Base-by-base conservation (phyloP, 2,113 vertebrate species). In the Trichechus manatus region DNA sequence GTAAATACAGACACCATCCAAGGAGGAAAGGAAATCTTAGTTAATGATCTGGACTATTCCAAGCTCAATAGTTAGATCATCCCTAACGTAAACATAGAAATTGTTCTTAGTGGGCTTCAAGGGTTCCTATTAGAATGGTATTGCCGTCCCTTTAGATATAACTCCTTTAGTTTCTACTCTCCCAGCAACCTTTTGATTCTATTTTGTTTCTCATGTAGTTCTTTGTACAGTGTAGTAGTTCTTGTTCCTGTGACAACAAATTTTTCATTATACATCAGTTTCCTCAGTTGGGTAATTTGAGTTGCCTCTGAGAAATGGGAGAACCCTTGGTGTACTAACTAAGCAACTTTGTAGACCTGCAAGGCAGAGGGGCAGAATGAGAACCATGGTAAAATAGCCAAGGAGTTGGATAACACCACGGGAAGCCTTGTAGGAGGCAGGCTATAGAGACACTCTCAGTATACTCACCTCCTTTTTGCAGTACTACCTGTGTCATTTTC, bases 41-140 rank as follows among this genome's bases (percentile, higher is more conserved):
- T 36, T 25, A 44, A 70, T 29, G 29, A 5, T 61, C 59, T 39
- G 75, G 7, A 9, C 15, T 7, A 20, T n/a, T 50, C 29, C 44
- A 39, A 36, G 13, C 19, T 9, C 25, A 64, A 36, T n/a, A 59
- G 27, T 33, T 31, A 44, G 33, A 39, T 72, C 39, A 50, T 27
- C 25, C 27, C 8, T 36, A 22, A 31, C 14, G 33, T 6, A n/a
- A 47, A 44, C 23, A 23, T 4, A 66, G 9, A 23, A 36, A 15
- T 36, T 64, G 17, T 29, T 85, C 75, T 15, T 59, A 72, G 14
- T 29, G 15, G n/a, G 25, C 29, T 82, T 39, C 61, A 50, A 25
- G 19, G 3, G 33, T 2, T 59, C 50, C 22, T 20, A 0, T 33
- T 56, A 47, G n/a, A 70, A 9, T 36, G 50, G 17, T 7, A 0